phyloP scores from a whole-genome alignment of 1,140 invertebrate species.

The Pseudachorutes palmiensis region DNA sequence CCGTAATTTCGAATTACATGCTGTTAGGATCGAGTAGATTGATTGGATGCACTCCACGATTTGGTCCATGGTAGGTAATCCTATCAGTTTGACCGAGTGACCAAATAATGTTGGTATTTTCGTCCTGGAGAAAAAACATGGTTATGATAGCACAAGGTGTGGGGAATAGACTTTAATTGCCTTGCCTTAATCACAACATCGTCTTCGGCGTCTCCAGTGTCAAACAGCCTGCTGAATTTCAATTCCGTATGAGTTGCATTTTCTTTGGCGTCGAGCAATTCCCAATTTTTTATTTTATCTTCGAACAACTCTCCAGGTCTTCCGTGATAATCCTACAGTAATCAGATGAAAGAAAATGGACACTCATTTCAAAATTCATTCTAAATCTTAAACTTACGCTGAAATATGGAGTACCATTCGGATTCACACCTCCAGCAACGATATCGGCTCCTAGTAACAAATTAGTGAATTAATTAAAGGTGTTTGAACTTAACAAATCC shows the following conservation, averaged over 20 bases:
- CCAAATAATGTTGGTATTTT: conserved; percentile 22
- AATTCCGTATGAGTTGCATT: conserved; percentile 13
- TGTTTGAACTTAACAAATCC: background rate
- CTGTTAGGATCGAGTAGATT: conserved; percentile 18
- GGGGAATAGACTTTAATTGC: background rate
- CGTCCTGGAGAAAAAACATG: conserved; percentile 11
- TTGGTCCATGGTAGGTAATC: conserved; percentile 19
- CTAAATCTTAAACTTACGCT: background rate
- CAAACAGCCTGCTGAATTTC: conserved; percentile 5
- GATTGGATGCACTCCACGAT: conserved; percentile 12
- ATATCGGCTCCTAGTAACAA: conserved; percentile 11
- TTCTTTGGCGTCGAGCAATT: conserved; percentile 7
- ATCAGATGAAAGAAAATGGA: background rate
- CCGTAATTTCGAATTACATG: background rate
- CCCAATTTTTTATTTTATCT: conserved; percentile 7
- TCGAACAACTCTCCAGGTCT: background rate
- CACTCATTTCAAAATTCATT: background rate
- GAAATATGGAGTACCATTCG: conserved; percentile 12
- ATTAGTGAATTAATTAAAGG: background rate
- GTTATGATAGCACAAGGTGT: background rate
- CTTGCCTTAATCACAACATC: conserved; percentile 11
- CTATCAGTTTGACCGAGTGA: conserved; percentile 15
- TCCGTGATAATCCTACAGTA: conserved; percentile 19
- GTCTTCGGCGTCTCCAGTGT: conserved; percentile 10
- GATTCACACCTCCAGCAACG: background rate